These are phyloP conservation scores for Drosophila picticornis DNA, from an alignment of 2,888 invertebrate species.

Conservation along the genomic window DNA sequence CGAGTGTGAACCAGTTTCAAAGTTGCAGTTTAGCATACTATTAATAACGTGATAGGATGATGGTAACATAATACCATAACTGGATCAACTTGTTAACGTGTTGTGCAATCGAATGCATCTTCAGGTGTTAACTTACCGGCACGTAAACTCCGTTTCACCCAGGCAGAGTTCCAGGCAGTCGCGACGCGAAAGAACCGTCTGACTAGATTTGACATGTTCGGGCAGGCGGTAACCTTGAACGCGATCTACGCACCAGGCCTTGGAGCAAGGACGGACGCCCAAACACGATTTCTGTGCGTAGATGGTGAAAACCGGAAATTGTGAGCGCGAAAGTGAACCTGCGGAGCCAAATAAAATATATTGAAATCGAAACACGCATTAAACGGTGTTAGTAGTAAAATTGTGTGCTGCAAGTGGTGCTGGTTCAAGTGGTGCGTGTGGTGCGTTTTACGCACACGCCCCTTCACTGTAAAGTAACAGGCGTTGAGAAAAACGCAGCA, in stretches of 20 bases:
- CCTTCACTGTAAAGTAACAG: constrained; percentile 79
- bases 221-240: constrained; percentile 94
- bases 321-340: constrained; percentile 96
- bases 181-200: constrained; percentile 91
- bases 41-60: constrained; percentile 15
- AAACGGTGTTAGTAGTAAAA: constrained; percentile 46
- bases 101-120: constrained; percentile 35
- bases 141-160: constrained; percentile 95
- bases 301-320: constrained; percentile 98
- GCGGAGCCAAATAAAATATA: constrained; percentile 69
- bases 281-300: constrained; percentile 98
- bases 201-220: constrained; percentile 91
- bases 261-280: constrained; percentile 94
- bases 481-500: constrained; percentile 74
- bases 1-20: constrained; percentile 29
- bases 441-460: constrained; percentile 76
- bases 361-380: constrained; percentile 29
- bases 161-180: constrained; percentile 96
- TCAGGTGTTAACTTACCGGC: constrained; percentile 90
- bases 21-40: constrained; percentile 18
- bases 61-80: constrained; percentile 29
- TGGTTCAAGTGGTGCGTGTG: constrained; percentile 33
- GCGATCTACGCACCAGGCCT: constrained; percentile 97
- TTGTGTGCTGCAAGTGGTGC: constrained; percentile 16
- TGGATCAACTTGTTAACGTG: constrained; percentile 36